A percentile compares a stretch with the other conserved stretches of the same genome.
Conservation (phyloP, 1,140 invertebrate species). For the Copidosoma floridanum region DNA sequence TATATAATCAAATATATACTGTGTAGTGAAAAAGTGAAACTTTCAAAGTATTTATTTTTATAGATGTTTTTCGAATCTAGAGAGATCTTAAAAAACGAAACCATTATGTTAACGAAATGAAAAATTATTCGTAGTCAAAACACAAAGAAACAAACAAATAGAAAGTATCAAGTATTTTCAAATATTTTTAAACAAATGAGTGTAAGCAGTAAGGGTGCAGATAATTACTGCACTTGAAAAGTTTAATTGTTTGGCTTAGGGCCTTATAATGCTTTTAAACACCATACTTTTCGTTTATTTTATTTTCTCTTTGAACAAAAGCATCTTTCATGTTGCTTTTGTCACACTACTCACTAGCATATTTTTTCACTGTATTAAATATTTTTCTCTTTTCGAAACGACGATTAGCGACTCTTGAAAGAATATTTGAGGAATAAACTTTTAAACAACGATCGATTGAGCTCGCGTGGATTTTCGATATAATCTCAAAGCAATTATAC, state of each 20-base stretch:
- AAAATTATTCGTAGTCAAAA: too few species aligned
- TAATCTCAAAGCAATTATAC: conserved; percentile 6
- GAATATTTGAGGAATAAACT: too few species aligned
- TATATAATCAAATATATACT: conserved; percentile 41
- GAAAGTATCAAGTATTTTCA: too few species aligned
- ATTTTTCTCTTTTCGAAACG: conserved; percentile 32
- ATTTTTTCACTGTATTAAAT: conserved; percentile 18
- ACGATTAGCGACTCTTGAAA: conserved; percentile 18
- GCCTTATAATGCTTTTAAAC: conserved; percentile 31
- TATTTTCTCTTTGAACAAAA: conserved; percentile 31
- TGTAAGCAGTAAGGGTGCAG: too few species aligned
- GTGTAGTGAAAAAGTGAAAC: conserved; percentile 44
- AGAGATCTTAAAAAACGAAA: conserved; percentile 26
- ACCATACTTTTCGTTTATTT: conserved; percentile 1
- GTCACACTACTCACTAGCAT: neutral
- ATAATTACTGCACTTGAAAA: conserved; percentile 22
- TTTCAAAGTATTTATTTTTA: conserved; percentile 58
- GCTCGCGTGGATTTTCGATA: neutral
- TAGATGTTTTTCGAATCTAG: conserved; percentile 48
- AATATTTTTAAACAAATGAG: too few species aligned
- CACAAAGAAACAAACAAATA: too few species aligned
- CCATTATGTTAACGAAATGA: conserved; percentile 5
- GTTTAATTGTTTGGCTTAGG: conserved; percentile 47
- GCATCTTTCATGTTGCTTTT: conserved; percentile 21
- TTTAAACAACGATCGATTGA: conserved; percentile 6